phyloP scores from a whole-genome alignment of 2,888 invertebrate species.

The Dynastes maya region DNA sequence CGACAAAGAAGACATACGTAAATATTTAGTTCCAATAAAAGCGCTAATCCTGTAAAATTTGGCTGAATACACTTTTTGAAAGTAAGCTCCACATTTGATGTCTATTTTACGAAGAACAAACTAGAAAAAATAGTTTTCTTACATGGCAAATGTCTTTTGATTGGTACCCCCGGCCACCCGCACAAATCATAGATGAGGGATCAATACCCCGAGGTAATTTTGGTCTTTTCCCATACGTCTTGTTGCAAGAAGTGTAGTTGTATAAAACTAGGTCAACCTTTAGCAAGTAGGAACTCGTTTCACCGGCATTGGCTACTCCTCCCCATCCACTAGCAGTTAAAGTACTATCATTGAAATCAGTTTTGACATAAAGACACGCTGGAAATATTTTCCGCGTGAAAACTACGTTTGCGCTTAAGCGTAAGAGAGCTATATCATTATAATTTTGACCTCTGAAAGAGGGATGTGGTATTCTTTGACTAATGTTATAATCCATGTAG shows the following conservation, averaged over 20 bases:
- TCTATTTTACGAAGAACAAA: not conserved
- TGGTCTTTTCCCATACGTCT: conserved; percentile 55
- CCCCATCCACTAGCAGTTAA: conserved; percentile 72
- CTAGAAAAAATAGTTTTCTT: conserved; percentile 47
- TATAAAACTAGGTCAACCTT: conserved; percentile 70
- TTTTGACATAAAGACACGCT: conserved; percentile 68
- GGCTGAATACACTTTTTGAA: no score
- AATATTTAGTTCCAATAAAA: no score
- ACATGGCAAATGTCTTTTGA: conserved; percentile 72
- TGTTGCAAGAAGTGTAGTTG: conserved; percentile 62
- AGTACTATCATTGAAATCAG: conserved; percentile 53
- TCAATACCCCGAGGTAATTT: conserved; percentile 34
- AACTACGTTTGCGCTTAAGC: conserved; percentile 65
- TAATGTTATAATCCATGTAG: conserved; percentile 63
- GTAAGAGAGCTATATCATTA: conserved; percentile 73
- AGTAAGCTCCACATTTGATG: conserved; percentile 1
- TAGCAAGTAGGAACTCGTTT: conserved; percentile 65
- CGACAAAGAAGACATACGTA: no score
- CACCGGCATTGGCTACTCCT: conserved; percentile 59
- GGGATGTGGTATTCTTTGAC: conserved; percentile 67
- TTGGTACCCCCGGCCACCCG: conserved; percentile 66
- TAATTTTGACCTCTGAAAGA: conserved; percentile 69
- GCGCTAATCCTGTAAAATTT: no score
- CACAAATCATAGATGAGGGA: conserved; percentile 63
- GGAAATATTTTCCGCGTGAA: conserved; percentile 69